Base-by-base conservation (phyloP, 2,888 invertebrate species). In the Drosophila nr. perissopoda region DNA sequence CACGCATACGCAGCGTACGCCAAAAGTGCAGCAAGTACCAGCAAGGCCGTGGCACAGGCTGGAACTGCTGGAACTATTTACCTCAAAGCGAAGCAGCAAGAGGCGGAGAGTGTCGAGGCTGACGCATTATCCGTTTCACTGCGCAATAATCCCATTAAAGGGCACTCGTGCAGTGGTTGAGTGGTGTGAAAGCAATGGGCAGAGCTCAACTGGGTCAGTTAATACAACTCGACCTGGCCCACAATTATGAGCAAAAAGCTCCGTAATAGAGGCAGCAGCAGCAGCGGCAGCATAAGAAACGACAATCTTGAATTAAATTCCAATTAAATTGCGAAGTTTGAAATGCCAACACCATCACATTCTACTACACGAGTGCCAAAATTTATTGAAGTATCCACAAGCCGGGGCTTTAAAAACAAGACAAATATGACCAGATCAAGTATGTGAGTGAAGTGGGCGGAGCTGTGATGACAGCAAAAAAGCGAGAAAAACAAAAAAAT, bases 101-200 rank as follows among this genome's bases (percentile, higher is more conserved):
- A 54, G 51, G 64, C 68, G 45, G 45, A 58, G 60, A 51, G 69
- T 73, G 83, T 74, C 60, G 63, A 72, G 73, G 73, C 75, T 84
- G 84, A 78, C 81, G 83, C 88, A 88, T 90, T 89, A 90, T 80
- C 73, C 89, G 81, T 78, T 86, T 81, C 89, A 85, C 75, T 90
- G 89, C 90, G 83, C 87, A 90, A 89, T 90, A 90, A 90, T 90
- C 85, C 86, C 89, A 90, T 90, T 90, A 90, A 82, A 83, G 76
- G 72, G 56, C 67, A 71, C 77, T 60, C 64, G 66, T 59, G 57
- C 42, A 16, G 40, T 31, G 18, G 33, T 18, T 16, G 7, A 49
- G 25, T 11, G 7, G 36, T 25, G 25, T 25, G 45, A 16, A 16
- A 16, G 58, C 66, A 56, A 21, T 38, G 73, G 42, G 34, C 73